Evolutionary conservation across 2,113 vertebrate genomes (phyloP), one percentile per base, ranked within the genome.

Genomic region (Crypturellus undulatus): DNA sequence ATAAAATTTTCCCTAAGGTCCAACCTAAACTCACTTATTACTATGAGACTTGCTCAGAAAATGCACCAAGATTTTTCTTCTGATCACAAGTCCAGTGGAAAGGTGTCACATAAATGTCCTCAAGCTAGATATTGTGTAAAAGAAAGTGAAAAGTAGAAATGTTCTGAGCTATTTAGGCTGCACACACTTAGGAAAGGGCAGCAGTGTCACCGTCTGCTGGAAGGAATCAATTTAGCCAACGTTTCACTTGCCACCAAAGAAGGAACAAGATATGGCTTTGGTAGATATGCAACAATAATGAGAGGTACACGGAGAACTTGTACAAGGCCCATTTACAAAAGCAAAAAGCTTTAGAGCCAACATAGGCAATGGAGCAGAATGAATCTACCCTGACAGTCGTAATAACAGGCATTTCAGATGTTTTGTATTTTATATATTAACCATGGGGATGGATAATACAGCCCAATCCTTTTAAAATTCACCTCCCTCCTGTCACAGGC

Each of bases 171-270:
- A 79, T 65, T 87, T 42, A 82, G 91, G 87, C 89, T 92, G 47
- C 7, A 59, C 45, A 59, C 9, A 5, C 43, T 90, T 88, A 56
- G 78, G 62, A 70, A 8, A 42, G 64, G 87, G 34, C 72, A 93
- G 80, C 79, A 85, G 75, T 89, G 85, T 96, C 96, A 95, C 93
- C 81, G 91, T 94, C 93, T 93, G 93, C 91, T 94, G 96, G 94
- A 96, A 93, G 65, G 43, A 95, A 79, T 0, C 2, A 54, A 92
- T 87, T 94, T 82, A 93, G 62, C 71, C 59, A 45, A 83, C 2
- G 4, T 58, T 87, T 81, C 73, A 87, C 81, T 96, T 91, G 93
- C 81, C 67, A 93, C 88, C 89, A 93, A 93, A 81, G 85, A 28
- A 83, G 73, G 80, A 93, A 89, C 88, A 90, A 94, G 93, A 96